These are phyloP conservation scores for Tethya wilhelma DNA, from an alignment of 37 sponge, comb jelly and placozoan species.

Conservation along the genomic window DNA sequence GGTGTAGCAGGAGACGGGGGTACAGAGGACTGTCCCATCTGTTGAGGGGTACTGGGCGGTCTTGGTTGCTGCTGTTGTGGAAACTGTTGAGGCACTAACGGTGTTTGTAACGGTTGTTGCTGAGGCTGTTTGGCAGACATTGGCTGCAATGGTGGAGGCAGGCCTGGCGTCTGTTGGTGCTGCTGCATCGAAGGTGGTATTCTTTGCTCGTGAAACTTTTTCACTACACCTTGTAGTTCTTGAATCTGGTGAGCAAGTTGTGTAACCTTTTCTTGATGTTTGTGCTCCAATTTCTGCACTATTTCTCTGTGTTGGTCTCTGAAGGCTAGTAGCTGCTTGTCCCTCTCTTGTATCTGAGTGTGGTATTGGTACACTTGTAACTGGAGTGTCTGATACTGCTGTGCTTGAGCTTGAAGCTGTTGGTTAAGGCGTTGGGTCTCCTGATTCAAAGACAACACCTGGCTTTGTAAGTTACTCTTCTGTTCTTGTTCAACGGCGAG, in stretches of 20 bases:
- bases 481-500: constrained; percentile 54
- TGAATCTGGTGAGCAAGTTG: constrained; percentile 71
- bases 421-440: constrained; percentile 60
- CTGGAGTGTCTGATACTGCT: constrained; percentile 63
- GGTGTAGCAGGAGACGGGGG: too few relatives aligned
- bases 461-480: constrained; percentile 38
- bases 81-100: background rate
- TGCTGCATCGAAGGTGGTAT: too few relatives aligned
- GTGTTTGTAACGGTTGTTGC: background rate
- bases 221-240: constrained; percentile 51
- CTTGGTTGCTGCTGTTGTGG: background rate
- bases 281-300: constrained; percentile 56
- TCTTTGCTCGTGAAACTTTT: constrained; percentile 14
- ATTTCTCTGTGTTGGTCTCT: constrained; percentile 66
- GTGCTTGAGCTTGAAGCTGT: constrained; percentile 34
- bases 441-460: constrained; percentile 31
- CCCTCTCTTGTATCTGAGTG: constrained; percentile 59
- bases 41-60: too few relatives aligned
- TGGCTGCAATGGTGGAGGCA: too few relatives aligned
- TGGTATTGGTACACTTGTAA: constrained; percentile 61
- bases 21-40: too few relatives aligned
- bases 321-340: constrained; percentile 54
- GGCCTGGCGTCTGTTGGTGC: too few relatives aligned
- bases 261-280: constrained; percentile 32
- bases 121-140: background rate